A percentile compares a stretch with the other conserved stretches of the same genome.
Conservation (phyloP, 2,888 invertebrate genomes). For the Diadegma fenestrale region DNA sequence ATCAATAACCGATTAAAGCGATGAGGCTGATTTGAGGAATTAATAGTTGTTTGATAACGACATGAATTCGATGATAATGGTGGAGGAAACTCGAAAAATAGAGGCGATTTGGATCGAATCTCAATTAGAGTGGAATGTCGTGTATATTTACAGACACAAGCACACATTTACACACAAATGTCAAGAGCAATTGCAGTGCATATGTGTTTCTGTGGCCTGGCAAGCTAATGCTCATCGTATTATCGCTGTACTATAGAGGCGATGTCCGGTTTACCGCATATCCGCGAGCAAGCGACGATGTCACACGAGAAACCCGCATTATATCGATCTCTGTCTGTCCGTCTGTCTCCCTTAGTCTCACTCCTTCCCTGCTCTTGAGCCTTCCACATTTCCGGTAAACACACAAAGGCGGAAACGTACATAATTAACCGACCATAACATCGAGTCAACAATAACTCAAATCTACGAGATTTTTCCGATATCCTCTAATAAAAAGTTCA, state of each 20-base stretch:
- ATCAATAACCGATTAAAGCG: not conserved
- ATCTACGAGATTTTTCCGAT: not conserved
- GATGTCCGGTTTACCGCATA: slow-evolving; percentile 43
- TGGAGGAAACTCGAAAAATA: not conserved
- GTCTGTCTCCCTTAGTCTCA: slow-evolving; percentile 1
- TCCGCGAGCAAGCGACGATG: slow-evolving; percentile 41
- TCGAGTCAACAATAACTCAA: not conserved
- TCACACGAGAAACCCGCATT: slow-evolving; percentile 35
- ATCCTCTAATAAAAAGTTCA: no score
- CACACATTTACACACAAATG: slow-evolving; percentile 1
- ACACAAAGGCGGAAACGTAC: slow-evolving; percentile 1
- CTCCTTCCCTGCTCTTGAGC: not conserved
- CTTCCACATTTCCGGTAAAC: slow-evolving; percentile 9
- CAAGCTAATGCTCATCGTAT: slow-evolving; percentile 30
- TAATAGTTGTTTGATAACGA: not conserved
- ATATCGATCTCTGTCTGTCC: slow-evolving; percentile 36
- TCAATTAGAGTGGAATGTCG: slow-evolving; percentile 12
- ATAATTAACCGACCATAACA: slow-evolving; percentile 1
- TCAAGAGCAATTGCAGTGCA: not conserved
- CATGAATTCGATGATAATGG: not conserved
- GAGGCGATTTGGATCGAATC: not conserved
- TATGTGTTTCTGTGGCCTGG: slow-evolving; percentile 35
- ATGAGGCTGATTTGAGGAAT: not conserved
- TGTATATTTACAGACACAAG: not conserved
- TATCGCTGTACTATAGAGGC: slow-evolving; percentile 27